Evolutionary conservation across 2,888 invertebrate genomes (phyloP).

Genomic region (Rhagonycha fulva): DNA sequence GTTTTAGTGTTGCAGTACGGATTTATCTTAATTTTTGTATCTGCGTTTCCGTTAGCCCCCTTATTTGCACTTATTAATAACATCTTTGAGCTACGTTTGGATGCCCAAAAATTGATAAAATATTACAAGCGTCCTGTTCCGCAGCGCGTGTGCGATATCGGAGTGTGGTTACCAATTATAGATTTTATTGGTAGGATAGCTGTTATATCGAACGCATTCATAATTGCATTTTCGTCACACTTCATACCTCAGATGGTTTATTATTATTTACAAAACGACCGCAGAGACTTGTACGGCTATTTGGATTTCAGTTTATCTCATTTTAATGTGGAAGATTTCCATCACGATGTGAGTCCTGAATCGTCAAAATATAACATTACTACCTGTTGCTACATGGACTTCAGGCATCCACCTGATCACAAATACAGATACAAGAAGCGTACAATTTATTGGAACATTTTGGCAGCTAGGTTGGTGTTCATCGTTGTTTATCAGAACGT

Average conservation of each 20-base stretch:
- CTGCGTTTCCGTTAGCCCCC: constrained; percentile 85
- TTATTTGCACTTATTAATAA: constrained; percentile 82
- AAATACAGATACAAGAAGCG: constrained; percentile 63
- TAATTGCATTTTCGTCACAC: constrained; percentile 82
- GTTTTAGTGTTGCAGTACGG: constrained; percentile 81
- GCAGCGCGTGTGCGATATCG: constrained; percentile 74
- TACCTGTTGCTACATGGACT: constrained; percentile 70
- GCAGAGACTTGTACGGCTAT: constrained; percentile 62
- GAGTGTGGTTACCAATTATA: constrained; percentile 79
- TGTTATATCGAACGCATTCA: constrained; percentile 76
- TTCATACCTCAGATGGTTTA: constrained; percentile 81
- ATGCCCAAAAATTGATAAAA: constrained; percentile 80
- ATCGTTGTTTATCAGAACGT: constrained; percentile 81
- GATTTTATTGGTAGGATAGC: constrained; percentile 75
- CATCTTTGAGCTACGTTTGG: constrained; percentile 79
- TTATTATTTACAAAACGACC: constrained; percentile 53
- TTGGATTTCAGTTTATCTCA: constrained; percentile 70
- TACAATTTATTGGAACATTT: constrained; percentile 73
- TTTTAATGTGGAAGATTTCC: constrained; percentile 68
- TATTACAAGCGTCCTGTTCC: constrained; percentile 76
- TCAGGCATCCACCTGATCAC: constrained; percentile 63
- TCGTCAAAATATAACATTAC: constrained; percentile 43
- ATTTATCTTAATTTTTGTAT: constrained; percentile 83
- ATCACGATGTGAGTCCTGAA: constrained; percentile 49
- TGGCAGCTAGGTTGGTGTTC: constrained; percentile 74